Base-by-base conservation (phyloP, 2,888 invertebrate species). In the Apodemia zela region DNA sequence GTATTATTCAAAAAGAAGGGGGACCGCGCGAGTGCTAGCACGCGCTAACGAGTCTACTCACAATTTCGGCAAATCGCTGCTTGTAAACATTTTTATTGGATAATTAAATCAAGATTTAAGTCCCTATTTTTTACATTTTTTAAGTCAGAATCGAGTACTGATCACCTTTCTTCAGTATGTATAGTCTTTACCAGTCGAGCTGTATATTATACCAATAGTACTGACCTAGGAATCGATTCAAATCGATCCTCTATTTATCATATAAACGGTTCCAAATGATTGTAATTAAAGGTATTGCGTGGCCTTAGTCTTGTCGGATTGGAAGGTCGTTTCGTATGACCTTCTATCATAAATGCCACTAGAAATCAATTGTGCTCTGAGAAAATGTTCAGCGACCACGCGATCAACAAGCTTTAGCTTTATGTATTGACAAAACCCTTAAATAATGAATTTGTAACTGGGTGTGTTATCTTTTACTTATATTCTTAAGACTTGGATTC, bases 291-390 rank as follows among this genome's bases (percentile, higher is more conserved):
- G 17, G 57, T 58, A 66, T 69, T 68, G 69, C 63, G 65, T 66
- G 71, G 69, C 71, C 71, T 70, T 66, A 66, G 63, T 59, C 51
- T 68, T 68, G 71, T 63, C 17, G 51, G 62, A 15, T 21, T 63
- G 65, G 76, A 79, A 81, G 82, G 80, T 75, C 75, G 71, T 68
- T 69, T 54, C 25, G 17, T n/a, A 51, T 38, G 17, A 42, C n/a
- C 18, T 54, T 42, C 42, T 17, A 54, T 13, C 38, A 66, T 62
- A 78, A 81, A 79, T 78, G 81, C 77, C 77, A 79, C 72, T 72
- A 74, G 74, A 77, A 79, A 78, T 75, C 76, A 75, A 77, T 76
- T 65, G 72, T 63, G 61, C 67, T 70, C 2, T 54, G 59, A 49
- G 51, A 54, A 38, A 62, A 65, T 61, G 65, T 63, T 65, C 62